phyloP scores from a whole-genome alignment of 2,888 invertebrate genomes.

The Lasioglossum pauxillum region DNA sequence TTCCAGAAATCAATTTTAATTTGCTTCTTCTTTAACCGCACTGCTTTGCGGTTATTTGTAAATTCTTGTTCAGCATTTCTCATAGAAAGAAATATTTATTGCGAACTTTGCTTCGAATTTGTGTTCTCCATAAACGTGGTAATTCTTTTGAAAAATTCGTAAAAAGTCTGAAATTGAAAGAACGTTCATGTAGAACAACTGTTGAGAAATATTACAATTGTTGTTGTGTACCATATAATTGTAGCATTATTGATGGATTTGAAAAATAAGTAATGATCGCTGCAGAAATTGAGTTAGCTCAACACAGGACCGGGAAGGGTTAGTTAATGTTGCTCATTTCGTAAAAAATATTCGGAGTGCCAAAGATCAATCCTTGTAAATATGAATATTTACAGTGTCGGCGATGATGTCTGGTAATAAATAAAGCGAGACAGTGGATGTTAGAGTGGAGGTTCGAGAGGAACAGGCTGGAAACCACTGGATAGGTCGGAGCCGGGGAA shows the following conservation, averaged over 20 bases:
- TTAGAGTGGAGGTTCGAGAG: background rate
- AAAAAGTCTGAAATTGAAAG: background rate
- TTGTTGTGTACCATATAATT: background rate
- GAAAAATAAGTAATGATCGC: background rate
- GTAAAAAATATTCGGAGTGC: too few species aligned
- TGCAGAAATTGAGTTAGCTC: background rate
- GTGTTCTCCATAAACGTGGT: too few species aligned
- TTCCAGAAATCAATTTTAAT: too few species aligned
- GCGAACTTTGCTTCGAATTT: too few species aligned
- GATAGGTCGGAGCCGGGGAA: constrained; percentile 46
- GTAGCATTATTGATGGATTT: background rate
- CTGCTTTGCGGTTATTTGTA: too few species aligned
- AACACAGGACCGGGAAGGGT: background rate
- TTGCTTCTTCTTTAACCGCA: too few species aligned
- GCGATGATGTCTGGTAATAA: background rate
- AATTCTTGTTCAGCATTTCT: too few species aligned
- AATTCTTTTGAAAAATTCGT: background rate
- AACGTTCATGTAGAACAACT: background rate
- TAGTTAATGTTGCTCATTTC: background rate
- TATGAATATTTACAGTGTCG: background rate
- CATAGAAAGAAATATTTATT: too few species aligned
- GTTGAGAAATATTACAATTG: background rate
- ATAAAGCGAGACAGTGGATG: background rate
- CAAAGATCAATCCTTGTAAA: background rate
- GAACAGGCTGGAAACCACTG: constrained; percentile 16